Evolutionary conservation across 2,888 invertebrate species (phyloP).

Genomic region (Sarcophaga caerulescens): DNA sequence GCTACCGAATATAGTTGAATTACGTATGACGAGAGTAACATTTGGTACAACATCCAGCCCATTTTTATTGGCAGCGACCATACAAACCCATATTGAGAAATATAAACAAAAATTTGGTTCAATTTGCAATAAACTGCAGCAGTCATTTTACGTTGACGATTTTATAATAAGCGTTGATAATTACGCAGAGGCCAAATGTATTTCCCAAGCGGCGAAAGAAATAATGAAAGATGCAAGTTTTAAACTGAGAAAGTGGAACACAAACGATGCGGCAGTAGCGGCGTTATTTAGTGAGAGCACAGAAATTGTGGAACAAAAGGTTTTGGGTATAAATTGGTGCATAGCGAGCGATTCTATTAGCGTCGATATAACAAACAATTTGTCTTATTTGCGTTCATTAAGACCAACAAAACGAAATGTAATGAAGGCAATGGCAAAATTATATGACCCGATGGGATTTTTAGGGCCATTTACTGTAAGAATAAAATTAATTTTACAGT

Average conservation of each 20-base stretch:
- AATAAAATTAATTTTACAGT: slow-evolving; percentile 58
- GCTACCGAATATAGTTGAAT: too few species aligned
- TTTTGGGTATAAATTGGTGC: slow-evolving; percentile 56
- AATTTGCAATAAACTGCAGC: neutral
- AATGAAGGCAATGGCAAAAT: slow-evolving; percentile 51
- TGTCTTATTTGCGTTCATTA: slow-evolving; percentile 31
- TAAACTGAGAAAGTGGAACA: slow-evolving; percentile 48
- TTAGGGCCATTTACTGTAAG: slow-evolving; percentile 58
- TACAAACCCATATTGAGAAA: slow-evolving; percentile 50
- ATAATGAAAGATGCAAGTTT: slow-evolving; percentile 55
- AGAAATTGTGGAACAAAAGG: slow-evolving; percentile 33
- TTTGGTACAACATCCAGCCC: slow-evolving; percentile 39
- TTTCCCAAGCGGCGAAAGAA: slow-evolving; percentile 34
- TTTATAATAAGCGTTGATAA: slow-evolving; percentile 51
- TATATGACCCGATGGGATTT: slow-evolving; percentile 55
- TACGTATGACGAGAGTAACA: too few species aligned
- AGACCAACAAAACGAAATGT: slow-evolving; percentile 51
- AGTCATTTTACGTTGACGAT: slow-evolving; percentile 57
- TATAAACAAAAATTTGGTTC: neutral
- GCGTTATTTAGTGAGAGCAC: neutral
- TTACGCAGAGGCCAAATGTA: neutral
- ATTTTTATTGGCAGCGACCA: slow-evolving; percentile 60
- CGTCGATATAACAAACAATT: slow-evolving; percentile 31
- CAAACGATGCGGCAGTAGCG: slow-evolving; percentile 35
- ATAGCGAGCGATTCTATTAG: slow-evolving; percentile 41